Evolutionary conservation across 2,797 vertebrate species (phyloP).

Genomic region (Poliocrania exsul): DNA sequence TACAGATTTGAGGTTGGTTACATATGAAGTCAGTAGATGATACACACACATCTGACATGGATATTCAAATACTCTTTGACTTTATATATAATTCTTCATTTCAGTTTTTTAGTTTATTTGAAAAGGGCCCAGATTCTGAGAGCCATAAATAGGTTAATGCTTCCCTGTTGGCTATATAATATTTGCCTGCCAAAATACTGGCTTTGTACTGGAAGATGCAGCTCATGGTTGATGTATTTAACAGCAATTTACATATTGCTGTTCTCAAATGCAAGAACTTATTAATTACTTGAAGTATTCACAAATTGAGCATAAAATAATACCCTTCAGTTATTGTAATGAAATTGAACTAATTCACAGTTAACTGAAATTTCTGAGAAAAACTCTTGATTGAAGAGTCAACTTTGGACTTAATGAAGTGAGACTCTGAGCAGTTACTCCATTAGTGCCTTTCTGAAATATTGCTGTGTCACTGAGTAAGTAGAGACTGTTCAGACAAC

Average conservation of each 20-base stretch:
- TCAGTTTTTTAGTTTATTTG: not conserved
- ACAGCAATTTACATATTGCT: not conserved
- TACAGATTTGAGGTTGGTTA: not conserved
- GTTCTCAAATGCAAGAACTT: not conserved
- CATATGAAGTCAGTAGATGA: not conserved
- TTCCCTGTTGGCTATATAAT: not conserved
- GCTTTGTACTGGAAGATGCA: not conserved
- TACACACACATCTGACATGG: not conserved
- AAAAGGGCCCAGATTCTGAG: not conserved
- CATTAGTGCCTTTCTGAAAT: not conserved
- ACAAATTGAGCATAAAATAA: not conserved
- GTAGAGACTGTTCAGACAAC: not conserved
- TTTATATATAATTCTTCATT: not conserved
- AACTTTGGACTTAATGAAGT: not conserved
- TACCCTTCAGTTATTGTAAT: not conserved
- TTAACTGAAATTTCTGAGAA: not conserved
- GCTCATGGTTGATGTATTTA: not conserved
- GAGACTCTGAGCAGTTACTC: not conserved
- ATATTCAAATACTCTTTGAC: not conserved
- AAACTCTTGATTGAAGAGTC: not conserved
- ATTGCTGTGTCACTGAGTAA: not conserved
- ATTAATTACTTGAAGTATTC: not conserved
- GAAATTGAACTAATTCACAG: not conserved
- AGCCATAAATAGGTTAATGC: conserved; percentile 17
- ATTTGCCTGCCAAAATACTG: not conserved